These are phyloP conservation scores for Galerucella pusilla DNA, from an alignment of 2,888 invertebrate species.

Conservation along the genomic window DNA sequence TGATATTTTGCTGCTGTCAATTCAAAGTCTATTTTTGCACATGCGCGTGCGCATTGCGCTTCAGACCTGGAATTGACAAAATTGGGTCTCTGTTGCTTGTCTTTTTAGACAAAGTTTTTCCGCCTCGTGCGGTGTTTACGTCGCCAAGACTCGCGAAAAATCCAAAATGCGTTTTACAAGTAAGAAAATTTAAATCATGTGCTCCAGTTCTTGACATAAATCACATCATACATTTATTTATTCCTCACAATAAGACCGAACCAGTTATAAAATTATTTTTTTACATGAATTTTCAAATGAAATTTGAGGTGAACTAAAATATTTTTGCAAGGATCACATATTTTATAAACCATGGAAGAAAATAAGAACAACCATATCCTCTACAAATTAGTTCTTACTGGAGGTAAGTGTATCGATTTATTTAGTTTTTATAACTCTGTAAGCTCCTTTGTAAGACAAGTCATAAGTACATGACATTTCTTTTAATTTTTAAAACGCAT, in stretches of 20 bases:
- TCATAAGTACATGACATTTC: background rate
- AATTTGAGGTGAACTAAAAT: slow-evolving; percentile 29
- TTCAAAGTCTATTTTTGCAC: slow-evolving; percentile 14
- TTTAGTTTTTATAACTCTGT: slow-evolving; percentile 12
- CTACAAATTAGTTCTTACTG: slow-evolving; percentile 88
- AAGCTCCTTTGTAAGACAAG: background rate
- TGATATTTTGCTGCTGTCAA: slow-evolving; percentile 4
- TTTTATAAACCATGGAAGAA: slow-evolving; percentile 51
- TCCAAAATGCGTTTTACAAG: slow-evolving; percentile 49
- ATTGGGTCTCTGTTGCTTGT: slow-evolving; percentile 23
- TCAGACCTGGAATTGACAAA: slow-evolving; percentile 16
- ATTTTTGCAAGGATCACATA: slow-evolving; percentile 16
- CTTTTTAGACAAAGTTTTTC: slow-evolving; percentile 37
- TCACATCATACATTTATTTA: slow-evolving; percentile 48
- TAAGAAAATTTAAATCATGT: slow-evolving; percentile 56
- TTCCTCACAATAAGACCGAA: slow-evolving; percentile 38
- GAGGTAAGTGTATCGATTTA: slow-evolving; percentile 74
- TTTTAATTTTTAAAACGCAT: background rate
- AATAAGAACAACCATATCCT: slow-evolving; percentile 69
- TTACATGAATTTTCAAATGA: slow-evolving; percentile 34
- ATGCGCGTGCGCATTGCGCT: slow-evolving; percentile 25
- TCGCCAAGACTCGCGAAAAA: slow-evolving; percentile 44
- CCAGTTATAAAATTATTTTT: slow-evolving; percentile 31
- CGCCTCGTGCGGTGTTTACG: slow-evolving; percentile 52
- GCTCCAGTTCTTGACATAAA: slow-evolving; percentile 53